phyloP scores from a whole-genome alignment of 2,797 vertebrate species.

The Cichlasoma orientale region DNA sequence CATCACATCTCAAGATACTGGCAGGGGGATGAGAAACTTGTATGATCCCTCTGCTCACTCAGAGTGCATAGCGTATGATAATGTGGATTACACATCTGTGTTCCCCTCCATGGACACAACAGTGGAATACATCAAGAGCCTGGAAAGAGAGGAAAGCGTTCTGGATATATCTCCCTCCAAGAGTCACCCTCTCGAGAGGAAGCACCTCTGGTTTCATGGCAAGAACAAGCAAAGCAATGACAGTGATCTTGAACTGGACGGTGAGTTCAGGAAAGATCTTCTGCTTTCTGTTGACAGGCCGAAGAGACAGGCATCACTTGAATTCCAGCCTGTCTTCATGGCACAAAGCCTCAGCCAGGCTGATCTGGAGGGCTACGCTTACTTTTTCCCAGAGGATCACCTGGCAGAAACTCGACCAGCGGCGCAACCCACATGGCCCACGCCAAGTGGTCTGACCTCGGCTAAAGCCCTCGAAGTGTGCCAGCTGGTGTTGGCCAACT shows the following conservation, averaged over 20 bases:
- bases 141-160: slow-evolving; percentile 51
- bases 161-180: slow-evolving; percentile 49
- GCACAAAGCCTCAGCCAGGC: slow-evolving; percentile 64
- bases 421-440: slow-evolving; percentile 76
- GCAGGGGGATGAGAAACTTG: slow-evolving; percentile 34
- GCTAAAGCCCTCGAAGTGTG: slow-evolving; percentile 76
- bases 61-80: slow-evolving; percentile 68
- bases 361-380: slow-evolving; percentile 75
- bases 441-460: slow-evolving; percentile 72
- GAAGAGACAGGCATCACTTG: slow-evolving; percentile 58
- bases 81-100: slow-evolving; percentile 80
- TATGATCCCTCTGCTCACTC: slow-evolving; percentile 46
- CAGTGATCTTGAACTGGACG: slow-evolving; percentile 2
- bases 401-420: slow-evolving; percentile 60
- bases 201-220: not conserved
- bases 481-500: slow-evolving; percentile 74
- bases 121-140: slow-evolving; percentile 73
- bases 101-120: slow-evolving; percentile 83
- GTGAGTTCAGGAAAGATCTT: slow-evolving; percentile 51
- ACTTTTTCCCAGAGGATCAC: slow-evolving; percentile 86
- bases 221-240: not conserved
- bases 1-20: slow-evolving; percentile 23
- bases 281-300: slow-evolving; percentile 35
- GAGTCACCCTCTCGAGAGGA: slow-evolving; percentile 38
- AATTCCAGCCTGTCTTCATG: slow-evolving; percentile 66